Evolutionary conservation across 2,888 invertebrate genomes (phyloP), one percentile per base, ranked within the genome.

Genomic region (Melitaea athalia): DNA sequence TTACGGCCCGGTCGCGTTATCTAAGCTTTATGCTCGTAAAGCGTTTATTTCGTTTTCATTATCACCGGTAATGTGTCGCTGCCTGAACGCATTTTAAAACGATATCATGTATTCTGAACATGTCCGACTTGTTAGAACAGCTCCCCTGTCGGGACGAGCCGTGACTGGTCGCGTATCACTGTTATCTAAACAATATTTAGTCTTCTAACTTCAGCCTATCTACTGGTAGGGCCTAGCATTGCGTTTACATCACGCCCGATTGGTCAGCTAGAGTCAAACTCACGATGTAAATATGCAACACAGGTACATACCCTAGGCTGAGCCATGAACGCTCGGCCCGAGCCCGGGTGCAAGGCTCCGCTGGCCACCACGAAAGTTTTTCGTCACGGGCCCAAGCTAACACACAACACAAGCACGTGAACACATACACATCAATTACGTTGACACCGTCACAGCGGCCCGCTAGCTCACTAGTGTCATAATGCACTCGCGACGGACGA

Each of bases 271-370:
- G 59, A 59, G 71, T 74, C 66, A 67, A 63, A 73, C 69, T 72
- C 71, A 67, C 73, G 68, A 73, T 63, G 52, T 43, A 49, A 63
- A 70, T 57, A 57, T 57, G 42, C 12, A 59, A 68, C 69, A 71
- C 68, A 59, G 70, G 88, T 91, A 94, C 96, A 94, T 95, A 96
- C 96, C 96, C 96, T 95, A 95, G 96, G 96, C 95, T 96, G 96
- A 95, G 96, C 96, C 96, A 96, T 96, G 95, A 94, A 95, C 94
- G 95, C 95, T 94, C 95, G 95, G 94, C 95, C 95, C 94, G 95
- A 95, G 93, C 89, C 92, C 88, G 92, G 91, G 91, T 91, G 91
- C 87, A 91, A 85, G 85, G 92, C 90, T 89, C 92, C 92, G 88
- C 92, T 92, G 91, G 92, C 93, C 91, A 92, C 92, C 89, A 90